Evolutionary conservation across 2,113 vertebrate species (phyloP).

Genomic region (Rynchops niger): DNA sequence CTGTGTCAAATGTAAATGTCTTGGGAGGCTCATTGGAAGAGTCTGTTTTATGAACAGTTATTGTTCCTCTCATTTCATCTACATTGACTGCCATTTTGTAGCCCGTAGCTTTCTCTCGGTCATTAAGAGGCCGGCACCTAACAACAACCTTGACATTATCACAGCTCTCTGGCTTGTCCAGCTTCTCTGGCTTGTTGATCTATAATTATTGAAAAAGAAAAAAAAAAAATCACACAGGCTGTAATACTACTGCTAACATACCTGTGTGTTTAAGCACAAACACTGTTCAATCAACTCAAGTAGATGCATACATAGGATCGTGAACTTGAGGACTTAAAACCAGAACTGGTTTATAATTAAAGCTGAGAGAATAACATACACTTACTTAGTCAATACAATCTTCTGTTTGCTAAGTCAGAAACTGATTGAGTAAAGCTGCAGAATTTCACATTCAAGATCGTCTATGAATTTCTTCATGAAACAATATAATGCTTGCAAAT

Average conservation of each 20-base stretch:
- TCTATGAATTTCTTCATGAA: not conserved
- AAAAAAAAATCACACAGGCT: not conserved
- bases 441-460: not conserved
- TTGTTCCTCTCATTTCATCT: conserved; percentile 94
- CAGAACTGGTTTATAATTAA: not conserved
- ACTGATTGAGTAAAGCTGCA: accelerated
- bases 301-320: accelerated
- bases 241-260: not conserved
- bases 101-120: conserved; percentile 88
- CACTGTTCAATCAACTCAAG: not conserved
- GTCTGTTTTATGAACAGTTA: conserved; percentile 92
- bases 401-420: accelerated
- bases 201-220: conserved; percentile 36
- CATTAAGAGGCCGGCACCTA: conserved; percentile 93
- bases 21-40: conserved; percentile 91
- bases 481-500: too few species aligned
- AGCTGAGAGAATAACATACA: accelerated
- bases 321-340: not conserved
- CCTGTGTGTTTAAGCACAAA: not conserved
- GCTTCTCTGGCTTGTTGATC: conserved; percentile 88
- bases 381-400: not conserved
- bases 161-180: conserved; percentile 84
- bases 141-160: conserved; percentile 98
- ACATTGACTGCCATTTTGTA: conserved; percentile 87
- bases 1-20: conserved; percentile 96